Conservation (phyloP, 1,140 invertebrate genomes). For the Capitella teleta region DNA sequence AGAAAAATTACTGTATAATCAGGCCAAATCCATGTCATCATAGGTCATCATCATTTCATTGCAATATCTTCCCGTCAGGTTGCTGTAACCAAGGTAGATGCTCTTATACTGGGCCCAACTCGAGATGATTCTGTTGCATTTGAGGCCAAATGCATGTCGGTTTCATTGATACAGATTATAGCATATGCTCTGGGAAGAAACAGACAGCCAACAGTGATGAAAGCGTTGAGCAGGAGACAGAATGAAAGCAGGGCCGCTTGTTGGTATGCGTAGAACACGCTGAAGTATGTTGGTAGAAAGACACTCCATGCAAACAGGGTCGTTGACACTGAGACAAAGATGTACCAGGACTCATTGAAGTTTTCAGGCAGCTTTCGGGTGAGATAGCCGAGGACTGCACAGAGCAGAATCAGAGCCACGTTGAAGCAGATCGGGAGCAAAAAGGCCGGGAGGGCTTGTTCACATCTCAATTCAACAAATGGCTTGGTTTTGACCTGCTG, state of each 20-base stretch:
- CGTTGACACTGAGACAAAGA: slow-evolving; percentile 28
- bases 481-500: slow-evolving; percentile 2
- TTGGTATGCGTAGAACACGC: slow-evolving; percentile 15
- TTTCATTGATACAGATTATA: neutral
- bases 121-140: no score
- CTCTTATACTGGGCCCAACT: no score
- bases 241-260: slow-evolving; percentile 16
- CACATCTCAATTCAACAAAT: slow-evolving; percentile 7
- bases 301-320: slow-evolving; percentile 26
- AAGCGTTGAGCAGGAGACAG: slow-evolving; percentile 21
- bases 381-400: slow-evolving; percentile 77
- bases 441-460: neutral
- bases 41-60: no score
- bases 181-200: slow-evolving; percentile 37
- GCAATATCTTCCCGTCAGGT: no score
- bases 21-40: no score
- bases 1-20: no score
- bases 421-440: slow-evolving; percentile 59
- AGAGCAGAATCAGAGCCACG: slow-evolving; percentile 71
- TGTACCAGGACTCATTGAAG: slow-evolving; percentile 34
- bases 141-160: neutral
- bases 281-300: slow-evolving; percentile 27
- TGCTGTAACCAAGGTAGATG: no score
- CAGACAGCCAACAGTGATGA: slow-evolving; percentile 20
- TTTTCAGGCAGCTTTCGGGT: slow-evolving; percentile 29